These are phyloP conservation scores for Sepioteuthis lessoniana DNA, from an alignment of 2,888 invertebrate species.

Conservation along the genomic window DNA sequence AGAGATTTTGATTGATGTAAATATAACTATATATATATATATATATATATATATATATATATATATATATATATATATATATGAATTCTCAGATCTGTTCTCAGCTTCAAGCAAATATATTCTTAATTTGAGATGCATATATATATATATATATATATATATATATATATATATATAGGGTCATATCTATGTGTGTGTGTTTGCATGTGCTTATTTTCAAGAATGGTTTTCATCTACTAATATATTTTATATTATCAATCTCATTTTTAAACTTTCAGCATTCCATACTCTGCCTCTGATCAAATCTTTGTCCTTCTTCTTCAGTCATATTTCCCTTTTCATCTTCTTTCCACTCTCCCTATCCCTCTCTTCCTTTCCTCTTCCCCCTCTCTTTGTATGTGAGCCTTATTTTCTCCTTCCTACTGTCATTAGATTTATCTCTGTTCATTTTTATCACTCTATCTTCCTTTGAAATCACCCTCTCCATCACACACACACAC, in stretches of 20 bases:
- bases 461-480: too few species aligned
- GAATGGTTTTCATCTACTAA: too few species aligned
- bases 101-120: neutral
- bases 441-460: too few species aligned
- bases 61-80: slow-evolving; percentile 15
- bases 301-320: too few species aligned
- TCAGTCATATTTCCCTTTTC: neutral
- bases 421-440: too few species aligned
- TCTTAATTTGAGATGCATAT: neutral
- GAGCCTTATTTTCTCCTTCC: neutral
- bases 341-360: neutral
- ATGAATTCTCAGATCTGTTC: neutral
- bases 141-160: slow-evolving; percentile 41
- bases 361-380: neutral
- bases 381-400: neutral
- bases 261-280: too few species aligned
- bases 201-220: neutral
- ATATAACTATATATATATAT: neutral
- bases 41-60: slow-evolving; percentile 35
- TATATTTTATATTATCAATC: too few species aligned
- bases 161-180: neutral
- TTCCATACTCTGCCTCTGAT: too few species aligned
- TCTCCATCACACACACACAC: too few species aligned
- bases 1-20: slow-evolving; percentile 19
- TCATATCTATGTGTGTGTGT: neutral